phyloP scores from a whole-genome alignment of 2,797 vertebrate genomes.

The Spondyliosoma cantharus region DNA sequence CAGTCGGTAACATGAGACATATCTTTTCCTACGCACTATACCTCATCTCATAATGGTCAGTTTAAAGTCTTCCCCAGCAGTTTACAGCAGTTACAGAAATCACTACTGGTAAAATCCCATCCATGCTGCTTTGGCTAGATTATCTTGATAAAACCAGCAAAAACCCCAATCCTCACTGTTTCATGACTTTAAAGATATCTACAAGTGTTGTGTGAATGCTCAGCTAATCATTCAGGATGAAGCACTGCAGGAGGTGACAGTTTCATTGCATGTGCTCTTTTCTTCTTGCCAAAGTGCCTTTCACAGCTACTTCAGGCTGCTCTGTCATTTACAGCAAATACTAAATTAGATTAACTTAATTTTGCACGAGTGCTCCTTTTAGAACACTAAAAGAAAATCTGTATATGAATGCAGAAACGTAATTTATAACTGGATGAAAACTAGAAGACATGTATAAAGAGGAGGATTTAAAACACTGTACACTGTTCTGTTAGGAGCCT shows the following conservation, averaged over 20 bases:
- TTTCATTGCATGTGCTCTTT: conserved; percentile 13
- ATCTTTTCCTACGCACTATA: neutral
- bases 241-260: conserved; percentile 4
- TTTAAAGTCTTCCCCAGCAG: neutral
- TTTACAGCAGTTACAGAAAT: neutral
- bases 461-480: neutral
- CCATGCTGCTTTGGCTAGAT: neutral
- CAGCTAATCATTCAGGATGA: conserved; percentile 27
- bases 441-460: neutral
- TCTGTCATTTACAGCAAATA: neutral
- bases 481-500: neutral
- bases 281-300: conserved; percentile 8
- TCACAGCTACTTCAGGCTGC: neutral
- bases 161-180: neutral
- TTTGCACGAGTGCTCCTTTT: neutral
- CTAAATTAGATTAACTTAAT: neutral
- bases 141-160: neutral
- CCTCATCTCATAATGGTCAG: neutral
- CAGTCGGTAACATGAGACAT: neutral
- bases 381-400: neutral
- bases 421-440: neutral
- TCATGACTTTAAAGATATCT: neutral
- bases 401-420: neutral
- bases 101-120: neutral
- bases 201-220: neutral